phyloP scores from a whole-genome alignment of 1,140 invertebrate genomes.

The Chymomyza costata region DNA sequence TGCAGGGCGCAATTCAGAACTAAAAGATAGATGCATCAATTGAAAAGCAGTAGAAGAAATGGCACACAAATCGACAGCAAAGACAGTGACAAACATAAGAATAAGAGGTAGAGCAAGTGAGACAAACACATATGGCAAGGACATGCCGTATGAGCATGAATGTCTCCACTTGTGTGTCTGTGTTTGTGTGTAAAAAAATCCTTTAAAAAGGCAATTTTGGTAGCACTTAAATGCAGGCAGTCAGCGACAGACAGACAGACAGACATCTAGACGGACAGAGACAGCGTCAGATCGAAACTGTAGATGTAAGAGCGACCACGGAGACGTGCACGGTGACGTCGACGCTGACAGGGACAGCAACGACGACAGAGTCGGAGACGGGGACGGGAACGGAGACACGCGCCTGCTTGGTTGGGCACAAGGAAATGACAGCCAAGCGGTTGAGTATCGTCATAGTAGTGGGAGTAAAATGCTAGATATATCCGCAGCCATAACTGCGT shows the following conservation, averaged over 20 bases:
- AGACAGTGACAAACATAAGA: conserved; percentile 21
- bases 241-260: conserved; percentile 7
- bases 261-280: conserved; percentile 10
- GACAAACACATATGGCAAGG: conserved; percentile 25
- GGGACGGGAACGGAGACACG: conserved; percentile 4
- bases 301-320: no score
- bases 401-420: conserved; percentile 15
- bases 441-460: conserved; percentile 17
- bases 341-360: conserved; percentile 12
- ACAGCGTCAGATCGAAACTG: no score
- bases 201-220: conserved; percentile 70
- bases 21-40: conserved; percentile 66
- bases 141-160: conserved; percentile 22
- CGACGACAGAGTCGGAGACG: conserved; percentile 29
- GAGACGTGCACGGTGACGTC: no score
- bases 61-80: conserved; percentile 43
- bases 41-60: conserved; percentile 53
- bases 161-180: not conserved
- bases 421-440: conserved; percentile 16
- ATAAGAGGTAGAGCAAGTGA: conserved; percentile 5
- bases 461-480: no score
- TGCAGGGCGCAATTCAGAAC: no score
- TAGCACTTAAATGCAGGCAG: conserved; percentile 71
- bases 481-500: no score
- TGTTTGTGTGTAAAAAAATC: conserved; percentile 52